Evolutionary conservation across 2,888 invertebrate species (phyloP).

Genomic region (Tholera decimalis): DNA sequence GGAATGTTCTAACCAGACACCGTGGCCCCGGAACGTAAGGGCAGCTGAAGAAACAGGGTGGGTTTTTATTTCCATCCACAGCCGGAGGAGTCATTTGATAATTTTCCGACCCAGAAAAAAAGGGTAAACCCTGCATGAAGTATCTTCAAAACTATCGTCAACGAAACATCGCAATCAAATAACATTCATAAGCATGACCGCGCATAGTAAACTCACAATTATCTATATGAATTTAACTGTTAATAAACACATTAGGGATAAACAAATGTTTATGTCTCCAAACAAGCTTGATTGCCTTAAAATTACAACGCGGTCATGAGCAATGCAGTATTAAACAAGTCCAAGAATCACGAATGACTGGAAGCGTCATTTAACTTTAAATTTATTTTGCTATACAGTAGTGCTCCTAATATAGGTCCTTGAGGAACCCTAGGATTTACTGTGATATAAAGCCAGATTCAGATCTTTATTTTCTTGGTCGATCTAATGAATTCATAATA

Average conservation of each 20-base stretch:
- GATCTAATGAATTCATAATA: background rate
- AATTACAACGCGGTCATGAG: slow-evolving; percentile 76
- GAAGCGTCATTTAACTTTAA: slow-evolving; percentile 16
- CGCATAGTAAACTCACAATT: slow-evolving; percentile 33
- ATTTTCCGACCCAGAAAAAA: no score
- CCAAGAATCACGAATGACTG: slow-evolving; percentile 27
- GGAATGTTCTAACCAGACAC: no score
- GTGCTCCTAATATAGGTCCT: slow-evolving; percentile 7
- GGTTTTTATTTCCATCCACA: no score
- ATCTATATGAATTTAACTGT: slow-evolving; percentile 17
- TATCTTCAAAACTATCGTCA: background rate
- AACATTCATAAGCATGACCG: slow-evolving; percentile 41
- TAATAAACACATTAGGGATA: slow-evolving; percentile 52
- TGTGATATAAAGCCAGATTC: background rate
- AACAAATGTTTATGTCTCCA: slow-evolving; percentile 52
- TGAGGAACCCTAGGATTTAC: slow-evolving; percentile 7
- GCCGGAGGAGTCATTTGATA: no score
- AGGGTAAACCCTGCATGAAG: slow-evolving; percentile 4
- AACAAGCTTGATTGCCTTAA: slow-evolving; percentile 74
- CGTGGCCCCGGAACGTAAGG: no score
- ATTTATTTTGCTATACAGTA: background rate
- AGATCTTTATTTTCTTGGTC: background rate
- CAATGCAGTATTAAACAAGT: slow-evolving; percentile 64
- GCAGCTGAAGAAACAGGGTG: no score
- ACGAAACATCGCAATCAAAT: slow-evolving; percentile 6